Base-by-base conservation (phyloP, 2,113 vertebrate genomes). In the Acanthisitta chloris region DNA sequence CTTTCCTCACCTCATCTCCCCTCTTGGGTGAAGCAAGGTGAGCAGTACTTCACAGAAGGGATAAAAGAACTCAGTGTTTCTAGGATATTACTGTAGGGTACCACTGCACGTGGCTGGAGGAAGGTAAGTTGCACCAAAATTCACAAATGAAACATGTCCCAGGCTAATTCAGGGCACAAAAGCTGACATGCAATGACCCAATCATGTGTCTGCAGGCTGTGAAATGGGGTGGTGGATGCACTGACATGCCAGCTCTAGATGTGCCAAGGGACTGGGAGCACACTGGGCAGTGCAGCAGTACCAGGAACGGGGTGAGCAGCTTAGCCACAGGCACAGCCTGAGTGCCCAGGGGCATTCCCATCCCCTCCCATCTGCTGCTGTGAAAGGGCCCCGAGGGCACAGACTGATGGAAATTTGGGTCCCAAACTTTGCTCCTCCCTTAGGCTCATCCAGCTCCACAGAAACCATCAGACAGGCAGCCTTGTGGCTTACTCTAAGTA, bases 341-440 rank as follows among this genome's bases (percentile, higher is more conserved):
- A 19, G 69, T 10, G n/a, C 64, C 55, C 64, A 28, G 42, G 46
- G 16, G 23, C 34, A 21, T 34, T 38, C 65, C 86, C 40, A 31
- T n/a, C n/a, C 58, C 31, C 0, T 0, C 42, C 36, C n/a, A n/a
- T 19, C 72, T 31, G 0, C 36, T 64, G 5, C 3, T n/a, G 16
- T 19, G 67, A n/a, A 65, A 70, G 62, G n/a, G 24, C 4, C 14
- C 19, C 0, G 1, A 73, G 49, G 74, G 18, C 33, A 48, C 33
- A 65, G 34, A 31, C 31, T 73, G 54, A 9, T 26, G 70, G 54
- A 36, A 71, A 57, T 29, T 5, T 61, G 79, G 52, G 48, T 34
- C 6, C 34, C 45, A 49, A 81, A 9, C 8, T 81, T 10, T 36
- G 7, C 23, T 10, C 0, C 13, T 33, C 33, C 36, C 43, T 49